Base-by-base conservation (phyloP, 2,113 vertebrate genomes). In the Forbesichthys papilliferus region DNA sequence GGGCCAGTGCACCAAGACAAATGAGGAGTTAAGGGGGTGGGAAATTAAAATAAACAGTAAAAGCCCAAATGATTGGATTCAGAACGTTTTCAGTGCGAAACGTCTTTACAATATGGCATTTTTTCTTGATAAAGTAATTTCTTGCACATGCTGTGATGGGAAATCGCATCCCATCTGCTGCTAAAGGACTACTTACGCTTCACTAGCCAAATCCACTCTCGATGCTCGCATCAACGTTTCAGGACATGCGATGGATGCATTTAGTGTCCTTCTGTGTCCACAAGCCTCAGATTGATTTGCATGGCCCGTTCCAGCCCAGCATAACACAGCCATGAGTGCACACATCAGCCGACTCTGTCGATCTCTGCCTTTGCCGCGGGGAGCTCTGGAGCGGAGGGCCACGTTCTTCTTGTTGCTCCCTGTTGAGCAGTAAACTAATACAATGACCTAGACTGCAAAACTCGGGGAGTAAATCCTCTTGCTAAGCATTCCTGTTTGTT, bases 61-160 rank as follows among this genome's bases (percentile, higher is more conserved):
- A 27, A 27, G 2, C 27, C 27, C 27, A 42, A 42, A 42, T 42
- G 4, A 42, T 42, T 42, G 36, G 36, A 46, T 61, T 46, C 13
- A 46, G 27, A 27, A 13, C 34, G 6, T 34, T 46, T 54, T 55
- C 18, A 20, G 48, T 49, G 53, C 55, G 18, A 67, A 16, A 4
- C n/a, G 27, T 57, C 34, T 65, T 52, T 54, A 48, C 13, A 75
- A 10, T 52, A 13, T 48, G 54, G 48, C 52, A 63, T 64, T 64
- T 64, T 53, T 13, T 64, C 10, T 16, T 34, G 62, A 52, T 64
- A 52, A 52, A 64, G 62, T 64, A 20, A 64, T 64, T 20, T 64
- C 12, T 13, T 42, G 13, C 62, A 52, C 62, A 64, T 52, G 62
- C 48, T 53, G 62, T 16, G 62, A 49, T 36, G 48, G 63, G 63